These are phyloP conservation scores for Paramormyrops hopkinsi DNA, from an alignment of 2,797 vertebrate genomes.

Conservation along the genomic window DNA sequence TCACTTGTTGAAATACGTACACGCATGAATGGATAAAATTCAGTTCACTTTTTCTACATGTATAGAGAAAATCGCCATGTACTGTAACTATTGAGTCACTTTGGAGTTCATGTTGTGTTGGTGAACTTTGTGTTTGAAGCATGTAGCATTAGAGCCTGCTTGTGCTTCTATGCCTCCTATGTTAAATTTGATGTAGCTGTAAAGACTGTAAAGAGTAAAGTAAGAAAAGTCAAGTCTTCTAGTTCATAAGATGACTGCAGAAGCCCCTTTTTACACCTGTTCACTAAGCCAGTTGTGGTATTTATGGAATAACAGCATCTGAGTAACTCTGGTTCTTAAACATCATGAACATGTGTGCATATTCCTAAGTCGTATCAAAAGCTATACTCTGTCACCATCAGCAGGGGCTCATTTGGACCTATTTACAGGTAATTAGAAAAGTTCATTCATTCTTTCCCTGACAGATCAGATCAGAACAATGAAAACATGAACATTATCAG, in stretches of 20 bases:
- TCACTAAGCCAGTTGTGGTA: not conserved
- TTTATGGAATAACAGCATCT: not conserved
- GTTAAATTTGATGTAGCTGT: not conserved
- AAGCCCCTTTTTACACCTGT: not conserved
- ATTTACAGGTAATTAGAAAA: not conserved
- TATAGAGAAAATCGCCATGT: constrained; percentile 60
- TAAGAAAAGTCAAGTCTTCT: not conserved
- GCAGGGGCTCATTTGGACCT: not conserved
- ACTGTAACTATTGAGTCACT: constrained; percentile 43
- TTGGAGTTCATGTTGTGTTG: not conserved
- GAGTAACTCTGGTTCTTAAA: not conserved
- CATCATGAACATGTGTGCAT: not conserved
- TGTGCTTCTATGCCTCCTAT: not conserved
- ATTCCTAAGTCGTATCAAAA: not conserved
- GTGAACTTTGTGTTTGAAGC: constrained; percentile 4
- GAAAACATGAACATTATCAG: constrained; percentile 41
- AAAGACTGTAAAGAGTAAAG: not conserved
- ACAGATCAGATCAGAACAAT: constrained; percentile 59
- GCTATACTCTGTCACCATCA: not conserved
- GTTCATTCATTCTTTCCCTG: constrained; percentile 12
- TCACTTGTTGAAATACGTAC: not conserved
- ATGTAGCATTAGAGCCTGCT: not conserved
- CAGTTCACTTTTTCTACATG: constrained; percentile 23
- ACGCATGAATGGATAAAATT: not conserved
- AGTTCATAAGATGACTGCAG: not conserved